phyloP scores from a whole-genome alignment of 2,797 vertebrate genomes.

The Helarctos malayanus region DNA sequence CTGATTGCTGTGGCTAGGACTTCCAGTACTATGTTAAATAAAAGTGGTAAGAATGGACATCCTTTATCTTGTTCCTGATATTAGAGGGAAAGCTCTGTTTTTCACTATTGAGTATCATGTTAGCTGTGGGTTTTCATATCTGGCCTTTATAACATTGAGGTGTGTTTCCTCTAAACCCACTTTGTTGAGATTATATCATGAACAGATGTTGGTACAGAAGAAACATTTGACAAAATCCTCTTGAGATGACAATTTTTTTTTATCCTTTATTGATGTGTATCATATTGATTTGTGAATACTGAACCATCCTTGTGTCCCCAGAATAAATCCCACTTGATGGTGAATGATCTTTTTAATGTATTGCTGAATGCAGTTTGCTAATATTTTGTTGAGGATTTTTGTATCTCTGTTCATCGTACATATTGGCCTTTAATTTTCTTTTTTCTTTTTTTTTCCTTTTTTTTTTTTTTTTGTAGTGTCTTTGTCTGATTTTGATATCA shows the following conservation, averaged over 20 bases:
- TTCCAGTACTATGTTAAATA: neutral
- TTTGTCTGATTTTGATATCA: neutral
- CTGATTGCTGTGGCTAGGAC: neutral
- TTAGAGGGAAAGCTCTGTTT: neutral
- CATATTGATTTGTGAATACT: neutral
- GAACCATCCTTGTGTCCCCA: neutral
- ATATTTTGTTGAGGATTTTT: neutral
- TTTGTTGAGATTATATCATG: neutral
- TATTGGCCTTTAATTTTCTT: neutral
- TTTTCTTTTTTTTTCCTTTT: no score
- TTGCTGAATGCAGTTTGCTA: neutral
- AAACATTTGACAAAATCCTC: neutral
- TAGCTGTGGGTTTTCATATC: neutral
- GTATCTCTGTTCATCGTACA: neutral
- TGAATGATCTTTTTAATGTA: neutral
- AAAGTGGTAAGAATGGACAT: neutral
- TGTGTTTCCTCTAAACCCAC: neutral
- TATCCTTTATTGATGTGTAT: neutral
- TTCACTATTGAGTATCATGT: neutral
- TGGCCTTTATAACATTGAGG: neutral
- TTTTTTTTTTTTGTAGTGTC: neutral
- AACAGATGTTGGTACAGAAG: neutral
- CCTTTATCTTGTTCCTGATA: neutral
- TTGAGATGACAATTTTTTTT: neutral
- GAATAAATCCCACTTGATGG: neutral